These are phyloP conservation scores for Porites lobata DNA, from an alignment of 92 coral and sea anemone genomes.

Conservation along the genomic window DNA sequence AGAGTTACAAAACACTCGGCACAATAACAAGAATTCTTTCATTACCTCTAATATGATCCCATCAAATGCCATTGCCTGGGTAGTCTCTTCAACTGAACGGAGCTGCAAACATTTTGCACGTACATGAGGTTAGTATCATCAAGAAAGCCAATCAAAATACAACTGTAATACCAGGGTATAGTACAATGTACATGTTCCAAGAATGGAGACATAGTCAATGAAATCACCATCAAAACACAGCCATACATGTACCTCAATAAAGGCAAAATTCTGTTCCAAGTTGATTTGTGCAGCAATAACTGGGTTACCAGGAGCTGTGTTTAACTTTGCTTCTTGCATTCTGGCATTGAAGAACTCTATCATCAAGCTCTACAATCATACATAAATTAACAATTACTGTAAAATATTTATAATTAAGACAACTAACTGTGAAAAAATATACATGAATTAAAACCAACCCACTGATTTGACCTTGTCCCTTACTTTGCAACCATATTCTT, in stretches of 20 bases:
- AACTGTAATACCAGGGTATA: no score
- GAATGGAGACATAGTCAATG: not conserved
- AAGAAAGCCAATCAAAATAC: not conserved
- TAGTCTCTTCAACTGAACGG: slow-evolving; percentile 98
- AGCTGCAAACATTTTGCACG: slow-evolving; percentile 52
- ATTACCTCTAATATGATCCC: slow-evolving; percentile 95
- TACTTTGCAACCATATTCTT: no score
- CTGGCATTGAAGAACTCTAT: slow-evolving; percentile 99
- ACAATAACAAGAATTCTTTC: not conserved
- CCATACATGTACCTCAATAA: slow-evolving; percentile 83
- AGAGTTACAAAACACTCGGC: not conserved
- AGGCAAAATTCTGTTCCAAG: slow-evolving; percentile 98
- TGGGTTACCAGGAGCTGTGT: slow-evolving; percentile 98
- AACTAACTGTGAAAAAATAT: no score
- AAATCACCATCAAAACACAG: not conserved
- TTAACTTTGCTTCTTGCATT: slow-evolving; percentile 97
- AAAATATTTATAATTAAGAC: not conserved
- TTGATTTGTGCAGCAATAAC: slow-evolving; percentile 99
- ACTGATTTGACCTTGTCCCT: no score
- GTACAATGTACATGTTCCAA: no score
- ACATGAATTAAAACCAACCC: no score
- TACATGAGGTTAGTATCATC: not conserved
- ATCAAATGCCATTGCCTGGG: slow-evolving; percentile 99
- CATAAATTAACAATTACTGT: not conserved
- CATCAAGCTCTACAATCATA: slow-evolving; percentile 81